Percentiles rank a stretch among this genome's conserved stretches.
phyloP scores from a whole-genome alignment of 2,797 vertebrate genomes.

The Macropodus opercularis region DNA sequence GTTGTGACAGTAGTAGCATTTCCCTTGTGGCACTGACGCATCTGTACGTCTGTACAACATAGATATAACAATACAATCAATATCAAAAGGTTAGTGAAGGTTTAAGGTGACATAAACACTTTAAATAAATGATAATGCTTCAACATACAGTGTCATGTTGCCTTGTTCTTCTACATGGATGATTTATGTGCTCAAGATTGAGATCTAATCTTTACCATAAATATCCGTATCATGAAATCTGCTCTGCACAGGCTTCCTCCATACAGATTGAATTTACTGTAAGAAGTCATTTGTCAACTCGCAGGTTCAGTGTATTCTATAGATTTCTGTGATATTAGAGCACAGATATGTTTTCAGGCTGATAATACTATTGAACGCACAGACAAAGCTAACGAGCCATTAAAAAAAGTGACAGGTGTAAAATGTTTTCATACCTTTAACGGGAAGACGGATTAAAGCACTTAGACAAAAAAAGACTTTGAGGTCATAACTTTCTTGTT shows the following conservation, averaged over 20 bases:
- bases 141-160: not conserved
- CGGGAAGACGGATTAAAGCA: not conserved
- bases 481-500: too few species aligned
- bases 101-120: not conserved
- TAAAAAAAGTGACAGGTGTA: not conserved
- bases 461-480: not conserved
- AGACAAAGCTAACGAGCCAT: not conserved
- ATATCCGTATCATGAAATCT: not conserved
- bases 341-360: not conserved
- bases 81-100: too few species aligned
- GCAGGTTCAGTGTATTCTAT: not conserved
- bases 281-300: not conserved
- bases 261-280: not conserved
- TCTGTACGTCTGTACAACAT: not conserved
- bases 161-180: not conserved
- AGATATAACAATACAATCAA: too few species aligned
- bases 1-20: not conserved
- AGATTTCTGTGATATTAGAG: not conserved
- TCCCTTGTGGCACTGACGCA: not conserved
- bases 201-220: not conserved
- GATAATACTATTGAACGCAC: not conserved
- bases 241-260: not conserved
- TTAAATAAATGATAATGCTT: constrained; percentile 18
- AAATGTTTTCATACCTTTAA: not conserved
- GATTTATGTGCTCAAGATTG: not conserved